Evolutionary conservation across 2,113 vertebrate species (phyloP).

Genomic region (Catharus minimus): DNA sequence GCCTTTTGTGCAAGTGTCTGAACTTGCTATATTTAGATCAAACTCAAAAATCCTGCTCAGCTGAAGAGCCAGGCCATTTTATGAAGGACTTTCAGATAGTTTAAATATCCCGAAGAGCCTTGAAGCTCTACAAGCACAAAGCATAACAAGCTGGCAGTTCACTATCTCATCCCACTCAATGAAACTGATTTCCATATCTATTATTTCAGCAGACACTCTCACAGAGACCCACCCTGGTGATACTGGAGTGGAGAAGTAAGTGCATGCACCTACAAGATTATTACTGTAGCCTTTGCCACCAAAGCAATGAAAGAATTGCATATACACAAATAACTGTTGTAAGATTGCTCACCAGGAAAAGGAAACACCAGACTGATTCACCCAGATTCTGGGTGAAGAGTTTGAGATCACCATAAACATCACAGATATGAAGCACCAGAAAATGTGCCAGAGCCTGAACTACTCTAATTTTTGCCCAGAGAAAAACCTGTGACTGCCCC

Average conservation of each 20-base stretch:
- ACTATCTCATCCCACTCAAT: background rate
- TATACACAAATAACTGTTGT: background rate
- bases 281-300: background rate
- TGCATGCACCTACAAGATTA: background rate
- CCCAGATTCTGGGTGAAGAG: background rate
- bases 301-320: background rate
- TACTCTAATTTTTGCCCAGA: background rate
- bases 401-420: background rate
- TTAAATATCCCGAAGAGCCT: background rate
- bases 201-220: background rate
- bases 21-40: background rate
- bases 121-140: background rate
- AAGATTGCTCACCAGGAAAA: background rate
- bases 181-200: background rate
- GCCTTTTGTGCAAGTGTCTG: background rate
- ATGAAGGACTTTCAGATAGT: background rate
- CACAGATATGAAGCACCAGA: background rate
- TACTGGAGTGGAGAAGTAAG: background rate
- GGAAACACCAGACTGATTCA: background rate
- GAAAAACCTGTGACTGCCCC: background rate
- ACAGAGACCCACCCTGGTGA: accelerated
- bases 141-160: background rate
- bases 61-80: background rate
- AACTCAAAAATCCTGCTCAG: background rate
- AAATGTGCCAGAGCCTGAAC: background rate